Conservation (phyloP, 2,113 vertebrate genomes). For the Engraulis encrasicolus region DNA sequence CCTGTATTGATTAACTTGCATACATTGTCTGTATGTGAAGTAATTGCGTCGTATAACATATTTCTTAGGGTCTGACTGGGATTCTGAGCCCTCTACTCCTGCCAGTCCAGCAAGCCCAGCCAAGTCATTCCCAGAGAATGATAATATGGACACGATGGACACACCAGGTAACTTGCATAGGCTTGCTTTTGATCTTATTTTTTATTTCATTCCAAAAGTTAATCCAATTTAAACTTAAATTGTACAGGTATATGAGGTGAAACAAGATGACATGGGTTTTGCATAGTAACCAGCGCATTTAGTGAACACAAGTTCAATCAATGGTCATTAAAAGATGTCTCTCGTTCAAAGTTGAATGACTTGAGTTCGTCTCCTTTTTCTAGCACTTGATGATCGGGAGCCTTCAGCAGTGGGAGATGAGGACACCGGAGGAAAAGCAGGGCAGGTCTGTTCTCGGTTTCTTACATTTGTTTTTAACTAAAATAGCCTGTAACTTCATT, state of each 20-base stretch:
- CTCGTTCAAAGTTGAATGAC: background rate
- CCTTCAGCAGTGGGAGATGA: background rate
- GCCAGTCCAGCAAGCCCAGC: slow-evolving; percentile 43
- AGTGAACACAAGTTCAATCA: background rate
- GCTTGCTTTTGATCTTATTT: background rate
- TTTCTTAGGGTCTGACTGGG: slow-evolving; percentile 69
- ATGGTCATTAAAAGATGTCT: background rate
- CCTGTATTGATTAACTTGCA: background rate
- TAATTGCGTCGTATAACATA: background rate
- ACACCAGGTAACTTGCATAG: background rate
- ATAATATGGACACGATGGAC: slow-evolving; percentile 36
- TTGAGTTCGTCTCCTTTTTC: background rate
- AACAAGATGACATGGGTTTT: background rate
- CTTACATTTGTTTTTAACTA: background rate
- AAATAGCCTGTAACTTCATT: too few relatives aligned
- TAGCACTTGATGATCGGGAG: slow-evolving; percentile 27
- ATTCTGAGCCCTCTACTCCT: slow-evolving; percentile 57
- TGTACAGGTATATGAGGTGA: background rate
- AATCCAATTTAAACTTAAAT: background rate
- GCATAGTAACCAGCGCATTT: background rate
- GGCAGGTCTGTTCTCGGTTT: slow-evolving; percentile 53
- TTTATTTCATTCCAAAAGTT: too few relatives aligned
- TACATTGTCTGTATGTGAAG: background rate
- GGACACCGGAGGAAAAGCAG: slow-evolving; percentile 36
- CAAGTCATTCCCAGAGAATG: slow-evolving; percentile 43